phyloP scores from a whole-genome alignment of 2,797 vertebrate species.

The Hephaestus fuliginosus region DNA sequence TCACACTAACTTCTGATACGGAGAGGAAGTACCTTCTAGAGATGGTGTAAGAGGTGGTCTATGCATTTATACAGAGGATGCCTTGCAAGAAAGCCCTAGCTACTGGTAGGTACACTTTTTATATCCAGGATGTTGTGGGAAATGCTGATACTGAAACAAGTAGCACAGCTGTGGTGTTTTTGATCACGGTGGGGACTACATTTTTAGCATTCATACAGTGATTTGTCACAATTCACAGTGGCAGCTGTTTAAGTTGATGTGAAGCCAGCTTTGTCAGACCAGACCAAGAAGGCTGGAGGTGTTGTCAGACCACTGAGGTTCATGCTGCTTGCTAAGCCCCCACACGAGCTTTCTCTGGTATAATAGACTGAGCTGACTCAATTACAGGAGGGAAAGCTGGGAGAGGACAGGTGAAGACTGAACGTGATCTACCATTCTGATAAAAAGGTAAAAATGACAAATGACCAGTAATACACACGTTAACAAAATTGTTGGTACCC shows the following conservation, averaged over 20 bases:
- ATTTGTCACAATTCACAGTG: not conserved
- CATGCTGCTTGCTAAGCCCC: not conserved
- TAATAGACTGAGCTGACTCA: not conserved
- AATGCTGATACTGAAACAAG: not conserved
- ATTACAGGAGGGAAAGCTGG: not conserved
- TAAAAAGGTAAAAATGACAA: not conserved
- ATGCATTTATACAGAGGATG: not conserved
- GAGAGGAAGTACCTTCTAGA: not conserved
- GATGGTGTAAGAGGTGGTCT: not conserved
- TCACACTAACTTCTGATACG: not conserved
- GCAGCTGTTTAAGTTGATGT: not conserved
- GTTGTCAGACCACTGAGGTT: not conserved
- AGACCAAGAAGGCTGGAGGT: no score
- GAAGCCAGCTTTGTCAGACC: constrained; percentile 20
- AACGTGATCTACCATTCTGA: not conserved
- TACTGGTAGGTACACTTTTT: not conserved
- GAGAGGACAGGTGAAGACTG: not conserved
- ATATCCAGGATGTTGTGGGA: not conserved
- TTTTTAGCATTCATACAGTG: not conserved
- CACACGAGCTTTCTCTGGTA: not conserved
- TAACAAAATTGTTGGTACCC: no score
- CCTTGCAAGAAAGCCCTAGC: not conserved
- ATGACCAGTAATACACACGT: not conserved
- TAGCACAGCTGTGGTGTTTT: not conserved
- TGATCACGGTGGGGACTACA: not conserved